Conservation (phyloP, 1,140 invertebrate genomes). For the Capitella teleta region DNA sequence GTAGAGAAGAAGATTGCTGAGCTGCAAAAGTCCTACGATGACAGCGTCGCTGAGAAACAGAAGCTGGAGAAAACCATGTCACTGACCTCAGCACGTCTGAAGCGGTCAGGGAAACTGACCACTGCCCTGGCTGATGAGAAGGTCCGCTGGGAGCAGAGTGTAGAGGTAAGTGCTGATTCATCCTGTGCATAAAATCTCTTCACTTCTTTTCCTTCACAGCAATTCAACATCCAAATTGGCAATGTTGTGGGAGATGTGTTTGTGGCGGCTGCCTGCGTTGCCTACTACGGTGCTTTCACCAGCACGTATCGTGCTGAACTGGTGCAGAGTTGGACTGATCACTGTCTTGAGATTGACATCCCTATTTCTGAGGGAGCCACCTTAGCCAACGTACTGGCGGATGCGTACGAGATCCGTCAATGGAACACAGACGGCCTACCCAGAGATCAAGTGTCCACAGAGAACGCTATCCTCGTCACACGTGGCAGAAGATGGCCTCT, state of each 20-base stretch:
- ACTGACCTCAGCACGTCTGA: conserved; percentile 62
- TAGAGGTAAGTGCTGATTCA: conserved; percentile 48
- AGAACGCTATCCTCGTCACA: conserved; percentile 77
- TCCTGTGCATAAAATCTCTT: not conserved
- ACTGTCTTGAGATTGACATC: conserved; percentile 34
- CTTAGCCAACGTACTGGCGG: conserved; percentile 62
- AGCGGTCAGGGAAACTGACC: conserved; percentile 67
- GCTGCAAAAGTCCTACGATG: conserved; percentile 42
- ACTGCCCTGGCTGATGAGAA: conserved; percentile 74
- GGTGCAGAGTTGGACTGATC: conserved; percentile 21
- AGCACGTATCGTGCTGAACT: conserved; percentile 30
- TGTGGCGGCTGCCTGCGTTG: conserved; percentile 41
- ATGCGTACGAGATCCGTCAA: conserved; percentile 66
- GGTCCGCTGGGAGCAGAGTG: conserved; percentile 63
- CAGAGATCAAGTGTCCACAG: conserved; percentile 56
- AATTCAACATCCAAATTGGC: conserved; percentile 32
- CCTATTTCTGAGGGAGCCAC: conserved; percentile 46
- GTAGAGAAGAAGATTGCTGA: conserved; percentile 42
- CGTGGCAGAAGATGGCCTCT: conserved; percentile 68
- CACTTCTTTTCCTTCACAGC: conserved; percentile 16
- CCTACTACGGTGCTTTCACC: conserved; percentile 44
- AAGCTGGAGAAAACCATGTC: conserved; percentile 54
- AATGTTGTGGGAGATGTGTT: conserved; percentile 44
- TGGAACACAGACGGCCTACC: conserved; percentile 76
- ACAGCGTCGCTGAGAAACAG: conserved; percentile 48